These are phyloP conservation scores for Lypha dubia DNA, from an alignment of 2,888 invertebrate genomes.

Conservation along the genomic window DNA sequence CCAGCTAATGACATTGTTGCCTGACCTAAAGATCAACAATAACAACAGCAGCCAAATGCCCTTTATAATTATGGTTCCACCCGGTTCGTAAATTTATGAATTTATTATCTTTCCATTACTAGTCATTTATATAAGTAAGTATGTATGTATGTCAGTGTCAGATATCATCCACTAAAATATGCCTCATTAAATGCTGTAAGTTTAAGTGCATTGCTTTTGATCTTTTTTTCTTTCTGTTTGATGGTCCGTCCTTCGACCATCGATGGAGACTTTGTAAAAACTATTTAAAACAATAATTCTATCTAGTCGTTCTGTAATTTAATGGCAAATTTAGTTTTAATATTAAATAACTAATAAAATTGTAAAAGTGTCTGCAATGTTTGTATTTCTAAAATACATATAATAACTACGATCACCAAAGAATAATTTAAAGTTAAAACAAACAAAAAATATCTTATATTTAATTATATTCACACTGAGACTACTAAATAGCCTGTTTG, in stretches of 20 bases:
- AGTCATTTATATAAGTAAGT: too few relatives aligned
- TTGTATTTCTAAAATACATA: slow-evolving; percentile 2
- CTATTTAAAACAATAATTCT: not conserved
- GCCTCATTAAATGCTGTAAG: slow-evolving; percentile 29
- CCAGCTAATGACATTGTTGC: slow-evolving; percentile 82
- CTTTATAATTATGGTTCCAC: slow-evolving; percentile 62
- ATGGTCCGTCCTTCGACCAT: not conserved
- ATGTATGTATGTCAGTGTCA: too few relatives aligned
- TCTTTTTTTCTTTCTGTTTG: not conserved
- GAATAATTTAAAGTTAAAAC: not conserved
- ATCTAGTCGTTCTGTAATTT: slow-evolving; percentile 49
- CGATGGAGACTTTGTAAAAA: slow-evolving; percentile 18
- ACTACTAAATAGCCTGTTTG: not conserved
- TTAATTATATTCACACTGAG: not conserved
- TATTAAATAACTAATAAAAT: not conserved
- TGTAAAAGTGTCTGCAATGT: slow-evolving; percentile 1
- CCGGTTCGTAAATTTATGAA: slow-evolving; percentile 41
- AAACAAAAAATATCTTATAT: not conserved
- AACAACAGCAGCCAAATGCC: slow-evolving; percentile 25
- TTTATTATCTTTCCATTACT: not conserved
- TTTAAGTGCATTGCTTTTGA: slow-evolving; percentile 25
- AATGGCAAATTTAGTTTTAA: slow-evolving; percentile 27
- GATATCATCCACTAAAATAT: slow-evolving; percentile 16
- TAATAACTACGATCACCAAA: slow-evolving; percentile 16
- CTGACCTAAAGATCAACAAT: slow-evolving; percentile 78